phyloP scores from a whole-genome alignment of 2,113 vertebrate species.

The Martes martes region DNA sequence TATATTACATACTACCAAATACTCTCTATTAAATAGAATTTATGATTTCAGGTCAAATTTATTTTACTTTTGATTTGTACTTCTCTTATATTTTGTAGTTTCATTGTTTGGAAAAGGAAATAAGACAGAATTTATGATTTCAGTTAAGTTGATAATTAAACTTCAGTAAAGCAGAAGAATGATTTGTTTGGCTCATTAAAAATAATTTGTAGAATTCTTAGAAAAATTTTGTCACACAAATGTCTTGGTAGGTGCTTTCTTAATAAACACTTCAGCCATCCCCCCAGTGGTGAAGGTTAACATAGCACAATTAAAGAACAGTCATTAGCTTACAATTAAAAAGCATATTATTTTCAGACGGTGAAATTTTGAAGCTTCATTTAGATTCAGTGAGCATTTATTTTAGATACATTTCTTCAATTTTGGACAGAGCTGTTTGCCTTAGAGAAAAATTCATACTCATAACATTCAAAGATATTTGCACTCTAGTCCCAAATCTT shows the following conservation, averaged over 20 bases:
- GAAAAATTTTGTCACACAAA: background rate
- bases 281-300: background rate
- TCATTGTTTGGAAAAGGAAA: constrained; percentile 36
- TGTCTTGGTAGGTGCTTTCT: background rate
- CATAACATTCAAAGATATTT: background rate
- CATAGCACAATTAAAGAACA: constrained; percentile 6
- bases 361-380: background rate
- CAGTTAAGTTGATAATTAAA: constrained; percentile 28
- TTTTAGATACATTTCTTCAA: background rate
- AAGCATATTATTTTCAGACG: background rate
- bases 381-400: background rate
- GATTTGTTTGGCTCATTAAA: constrained; percentile 30
- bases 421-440: background rate
- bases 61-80: constrained; percentile 26
- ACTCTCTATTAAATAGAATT: background rate
- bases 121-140: background rate
- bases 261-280: background rate
- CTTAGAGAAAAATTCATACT: background rate
- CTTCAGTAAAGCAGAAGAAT: constrained; percentile 26
- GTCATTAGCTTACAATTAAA: constrained; percentile 57
- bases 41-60: background rate
- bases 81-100: constrained; percentile 29
- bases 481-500: background rate
- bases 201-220: constrained; percentile 29
- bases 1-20: background rate